phyloP scores from a whole-genome alignment of 2,113 vertebrate species.

The Thalassarche chlororhynchos region DNA sequence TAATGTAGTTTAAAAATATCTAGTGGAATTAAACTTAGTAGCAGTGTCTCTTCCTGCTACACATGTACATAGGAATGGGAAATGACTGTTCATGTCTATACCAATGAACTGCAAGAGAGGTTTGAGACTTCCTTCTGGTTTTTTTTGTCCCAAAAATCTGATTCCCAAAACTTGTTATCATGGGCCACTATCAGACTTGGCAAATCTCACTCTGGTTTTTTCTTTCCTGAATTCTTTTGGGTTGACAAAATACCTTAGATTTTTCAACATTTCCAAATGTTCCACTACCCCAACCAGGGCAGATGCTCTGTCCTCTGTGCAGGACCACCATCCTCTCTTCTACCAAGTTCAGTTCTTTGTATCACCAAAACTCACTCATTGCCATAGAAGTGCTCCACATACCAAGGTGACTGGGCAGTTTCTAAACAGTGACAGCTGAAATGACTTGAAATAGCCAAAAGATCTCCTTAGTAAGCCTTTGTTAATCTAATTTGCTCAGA shows the following conservation, averaged over 20 bases:
- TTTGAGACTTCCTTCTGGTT: background rate
- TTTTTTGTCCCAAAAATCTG: background rate
- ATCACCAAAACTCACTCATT: background rate
- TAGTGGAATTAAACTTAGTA: background rate
- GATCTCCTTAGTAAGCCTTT: background rate
- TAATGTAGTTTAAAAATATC: background rate
- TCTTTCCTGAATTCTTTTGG: background rate
- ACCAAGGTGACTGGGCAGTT: background rate
- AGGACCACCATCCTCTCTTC: background rate
- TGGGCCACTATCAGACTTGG: background rate
- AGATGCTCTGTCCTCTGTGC: background rate
- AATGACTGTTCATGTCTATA: background rate
- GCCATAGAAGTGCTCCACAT: background rate
- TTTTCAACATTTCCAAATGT: background rate
- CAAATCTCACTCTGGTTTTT: background rate
- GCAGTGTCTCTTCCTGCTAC: background rate
- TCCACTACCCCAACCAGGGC: background rate
- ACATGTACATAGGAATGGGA: background rate
- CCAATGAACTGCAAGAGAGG: background rate
- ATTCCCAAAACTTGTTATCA: background rate
- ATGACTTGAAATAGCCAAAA: background rate
- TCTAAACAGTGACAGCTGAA: background rate
- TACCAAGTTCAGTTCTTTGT: background rate
- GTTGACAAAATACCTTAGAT: background rate
- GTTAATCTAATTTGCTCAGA: background rate